These are phyloP conservation scores for Mormyrops attenuatus DNA, from an alignment of 2,797 vertebrate species.

Conservation along the genomic window DNA sequence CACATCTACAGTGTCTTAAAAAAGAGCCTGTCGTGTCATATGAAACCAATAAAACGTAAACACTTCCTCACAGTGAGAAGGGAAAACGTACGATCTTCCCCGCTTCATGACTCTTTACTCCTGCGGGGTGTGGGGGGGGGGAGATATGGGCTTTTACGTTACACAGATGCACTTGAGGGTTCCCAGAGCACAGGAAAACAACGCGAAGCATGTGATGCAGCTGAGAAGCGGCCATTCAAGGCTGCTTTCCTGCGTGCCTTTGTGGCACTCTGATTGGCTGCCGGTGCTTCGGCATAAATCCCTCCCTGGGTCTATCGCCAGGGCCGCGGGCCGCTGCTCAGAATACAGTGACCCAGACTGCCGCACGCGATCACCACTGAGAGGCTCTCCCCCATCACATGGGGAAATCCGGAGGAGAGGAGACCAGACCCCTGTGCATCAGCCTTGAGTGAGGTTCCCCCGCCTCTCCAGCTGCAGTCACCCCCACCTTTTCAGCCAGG, in stretches of 20 bases:
- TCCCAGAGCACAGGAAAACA: slow-evolving; percentile 2
- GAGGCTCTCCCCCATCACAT: not conserved
- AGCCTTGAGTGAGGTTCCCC: not conserved
- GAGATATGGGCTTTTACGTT: not conserved
- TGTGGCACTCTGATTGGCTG: not conserved
- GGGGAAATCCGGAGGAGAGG: not conserved
- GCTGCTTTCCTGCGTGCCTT: not conserved
- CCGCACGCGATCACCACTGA: not conserved
- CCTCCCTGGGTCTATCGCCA: not conserved
- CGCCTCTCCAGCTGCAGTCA: not conserved
- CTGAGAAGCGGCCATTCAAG: not conserved
- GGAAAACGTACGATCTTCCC: slow-evolving; percentile 39
- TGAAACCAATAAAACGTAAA: slow-evolving; percentile 73
- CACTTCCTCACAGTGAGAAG: slow-evolving; percentile 56
- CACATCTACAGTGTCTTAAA: slow-evolving; percentile 71
- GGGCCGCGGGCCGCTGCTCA: not conserved
- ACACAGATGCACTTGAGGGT: slow-evolving; percentile 9
- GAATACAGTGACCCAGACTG: not conserved
- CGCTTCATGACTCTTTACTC: not conserved
- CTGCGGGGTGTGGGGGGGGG: not conserved
- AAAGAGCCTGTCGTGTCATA: slow-evolving; percentile 65
- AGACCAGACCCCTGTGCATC: not conserved
- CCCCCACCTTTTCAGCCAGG: not conserved
- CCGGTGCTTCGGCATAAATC: not conserved
- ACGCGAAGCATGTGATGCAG: not conserved